phyloP scores from a whole-genome alignment of 2,113 vertebrate genomes.

The Oncorhynchus kisutch region DNA sequence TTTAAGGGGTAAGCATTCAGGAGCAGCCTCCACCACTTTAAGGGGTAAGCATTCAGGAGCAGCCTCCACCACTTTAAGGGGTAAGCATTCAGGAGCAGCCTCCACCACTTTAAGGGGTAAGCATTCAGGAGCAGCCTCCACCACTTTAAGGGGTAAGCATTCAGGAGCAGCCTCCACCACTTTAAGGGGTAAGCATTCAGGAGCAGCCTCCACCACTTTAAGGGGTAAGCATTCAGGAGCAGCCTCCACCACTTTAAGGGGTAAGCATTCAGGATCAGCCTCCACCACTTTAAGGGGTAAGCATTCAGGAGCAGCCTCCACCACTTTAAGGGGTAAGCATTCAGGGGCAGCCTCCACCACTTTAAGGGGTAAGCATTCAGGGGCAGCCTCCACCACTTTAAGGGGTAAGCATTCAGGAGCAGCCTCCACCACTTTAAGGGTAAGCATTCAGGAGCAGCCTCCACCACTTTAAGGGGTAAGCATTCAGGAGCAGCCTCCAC shows the following conservation, averaged over 20 bases:
- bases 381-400: constrained; percentile 61
- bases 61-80: constrained; percentile 60
- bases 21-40: constrained; percentile 61
- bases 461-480: constrained; percentile 60
- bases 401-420: constrained; percentile 64
- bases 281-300: constrained; percentile 60
- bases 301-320: constrained; percentile 63
- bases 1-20: constrained; percentile 64
- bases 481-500: constrained; percentile 62
- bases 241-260: constrained; percentile 60
- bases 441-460: constrained; percentile 63
- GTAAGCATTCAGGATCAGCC: constrained; percentile 63
- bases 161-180: constrained; percentile 62
- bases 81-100: constrained; percentile 64
- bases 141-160: constrained; percentile 62
- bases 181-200: constrained; percentile 64
- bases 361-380: constrained; percentile 64
- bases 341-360: constrained; percentile 62
- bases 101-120: constrained; percentile 60
- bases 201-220: constrained; percentile 61
- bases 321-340: constrained; percentile 62
- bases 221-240: constrained; percentile 64
- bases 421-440: constrained; percentile 60
- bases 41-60: constrained; percentile 64
- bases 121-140: constrained; percentile 63